Evolutionary conservation across 2,888 invertebrate species (phyloP).

Genomic region (Pedicia rivosa): DNA sequence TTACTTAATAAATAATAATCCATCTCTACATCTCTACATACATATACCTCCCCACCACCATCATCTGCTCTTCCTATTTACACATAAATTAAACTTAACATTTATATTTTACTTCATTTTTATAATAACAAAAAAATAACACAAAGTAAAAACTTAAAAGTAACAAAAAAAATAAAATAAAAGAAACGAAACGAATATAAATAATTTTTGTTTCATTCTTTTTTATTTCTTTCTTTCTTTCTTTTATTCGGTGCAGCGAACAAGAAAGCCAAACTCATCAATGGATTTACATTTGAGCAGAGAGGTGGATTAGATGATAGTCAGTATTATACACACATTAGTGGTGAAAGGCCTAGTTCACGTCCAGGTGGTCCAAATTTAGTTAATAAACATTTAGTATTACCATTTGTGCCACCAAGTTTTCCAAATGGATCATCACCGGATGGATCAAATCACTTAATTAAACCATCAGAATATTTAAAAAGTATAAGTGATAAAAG

Average conservation of each 20-base stretch:
- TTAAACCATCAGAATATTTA: constrained; percentile 85
- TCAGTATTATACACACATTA: constrained; percentile 19
- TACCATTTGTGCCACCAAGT: constrained; percentile 83
- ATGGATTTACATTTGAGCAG: constrained; percentile 18
- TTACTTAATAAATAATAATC: no score
- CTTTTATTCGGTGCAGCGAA: constrained; percentile 28
- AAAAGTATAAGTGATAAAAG: constrained; percentile 58
- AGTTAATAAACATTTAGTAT: constrained; percentile 70
- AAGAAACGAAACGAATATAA: background rate
- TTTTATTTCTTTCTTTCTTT: constrained; percentile 11
- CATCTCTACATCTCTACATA: no score
- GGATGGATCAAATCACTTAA: constrained; percentile 65
- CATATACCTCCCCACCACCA: no score
- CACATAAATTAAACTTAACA: no score
- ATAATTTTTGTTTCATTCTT: constrained; percentile 11
- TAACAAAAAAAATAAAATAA: no score
- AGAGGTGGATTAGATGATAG: constrained; percentile 6
- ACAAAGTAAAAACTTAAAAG: no score
- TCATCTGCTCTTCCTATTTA: no score
- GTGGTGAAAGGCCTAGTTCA: constrained; percentile 14
- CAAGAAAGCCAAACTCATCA: constrained; percentile 33
- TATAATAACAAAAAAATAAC: no score
- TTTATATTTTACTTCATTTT: no score
- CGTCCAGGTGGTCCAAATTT: constrained; percentile 39
- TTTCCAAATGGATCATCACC: constrained; percentile 49